These are phyloP conservation scores for Actenoides lindsayi DNA, from an alignment of 2,113 vertebrate genomes.

Conservation along the genomic window DNA sequence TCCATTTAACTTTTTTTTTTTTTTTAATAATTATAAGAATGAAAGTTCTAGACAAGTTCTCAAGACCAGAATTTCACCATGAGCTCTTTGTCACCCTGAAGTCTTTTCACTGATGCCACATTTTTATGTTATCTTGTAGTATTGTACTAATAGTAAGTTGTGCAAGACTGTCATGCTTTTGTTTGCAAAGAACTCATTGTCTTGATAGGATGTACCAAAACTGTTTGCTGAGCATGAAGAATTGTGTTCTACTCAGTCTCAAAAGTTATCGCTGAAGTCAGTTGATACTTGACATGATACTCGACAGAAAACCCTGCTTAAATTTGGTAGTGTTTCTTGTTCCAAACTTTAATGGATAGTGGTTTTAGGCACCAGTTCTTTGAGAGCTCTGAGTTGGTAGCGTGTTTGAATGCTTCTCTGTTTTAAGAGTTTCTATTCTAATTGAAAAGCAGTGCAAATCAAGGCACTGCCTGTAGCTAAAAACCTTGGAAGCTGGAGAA, in stretches of 20 bases:
- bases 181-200: neutral
- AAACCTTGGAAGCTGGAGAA: neutral
- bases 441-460: conserved; percentile 24
- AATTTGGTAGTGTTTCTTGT: neutral
- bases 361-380: neutral
- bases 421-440: neutral
- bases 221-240: neutral
- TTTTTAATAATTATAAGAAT: neutral
- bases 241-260: neutral
- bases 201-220: neutral
- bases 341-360: neutral
- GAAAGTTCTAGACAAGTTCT: neutral
- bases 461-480: neutral
- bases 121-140: neutral
- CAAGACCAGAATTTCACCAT: neutral
- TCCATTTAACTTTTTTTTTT: neutral
- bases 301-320: neutral
- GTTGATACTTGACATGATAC: neutral
- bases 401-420: neutral
- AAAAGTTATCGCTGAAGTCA: neutral
- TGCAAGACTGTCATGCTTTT: neutral
- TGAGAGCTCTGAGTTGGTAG: neutral
- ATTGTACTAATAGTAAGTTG: neutral
- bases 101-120: neutral
- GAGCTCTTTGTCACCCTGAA: neutral